These are phyloP conservation scores for Charadrius vociferus DNA, from an alignment of 2,113 vertebrate genomes.

Conservation along the genomic window DNA sequence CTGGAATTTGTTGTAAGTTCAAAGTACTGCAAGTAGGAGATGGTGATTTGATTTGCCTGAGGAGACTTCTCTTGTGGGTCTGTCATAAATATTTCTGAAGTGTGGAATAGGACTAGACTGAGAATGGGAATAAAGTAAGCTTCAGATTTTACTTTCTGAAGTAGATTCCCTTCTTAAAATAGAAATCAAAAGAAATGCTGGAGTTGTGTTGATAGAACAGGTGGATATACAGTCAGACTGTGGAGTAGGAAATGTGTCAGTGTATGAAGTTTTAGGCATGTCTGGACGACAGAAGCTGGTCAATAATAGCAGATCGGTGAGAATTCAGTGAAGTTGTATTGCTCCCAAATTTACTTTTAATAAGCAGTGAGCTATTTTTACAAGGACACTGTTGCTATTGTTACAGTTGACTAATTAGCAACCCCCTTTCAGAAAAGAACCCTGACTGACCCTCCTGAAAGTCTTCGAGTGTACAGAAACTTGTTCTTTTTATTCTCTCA, in stretches of 20 bases:
- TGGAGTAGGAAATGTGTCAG: not conserved
- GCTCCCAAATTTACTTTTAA: not conserved
- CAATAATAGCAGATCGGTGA: not conserved
- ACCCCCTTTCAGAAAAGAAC: not conserved
- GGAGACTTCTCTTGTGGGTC: not conserved
- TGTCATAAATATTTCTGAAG: not conserved
- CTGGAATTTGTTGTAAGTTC: not conserved
- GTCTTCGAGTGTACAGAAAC: not conserved
- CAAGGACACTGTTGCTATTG: not conserved
- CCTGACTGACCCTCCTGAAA: not conserved
- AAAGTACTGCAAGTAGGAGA: not conserved
- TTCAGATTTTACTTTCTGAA: not conserved
- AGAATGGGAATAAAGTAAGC: not conserved
- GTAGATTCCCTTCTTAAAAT: not conserved
- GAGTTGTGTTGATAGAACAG: not conserved
- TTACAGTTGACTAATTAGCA: not conserved
- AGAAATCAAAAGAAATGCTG: not conserved
- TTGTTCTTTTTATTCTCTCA: not conserved
- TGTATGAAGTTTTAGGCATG: not conserved
- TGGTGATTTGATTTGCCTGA: not conserved
- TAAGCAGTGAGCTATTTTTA: not conserved
- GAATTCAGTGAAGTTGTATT: not conserved
- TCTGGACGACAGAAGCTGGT: not conserved
- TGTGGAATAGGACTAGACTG: not conserved
- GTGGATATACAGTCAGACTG: not conserved